Evolutionary conservation across 1,140 invertebrate genomes (phyloP), one percentile per base, ranked within the genome.

Genomic region (Drosophila pachea): DNA sequence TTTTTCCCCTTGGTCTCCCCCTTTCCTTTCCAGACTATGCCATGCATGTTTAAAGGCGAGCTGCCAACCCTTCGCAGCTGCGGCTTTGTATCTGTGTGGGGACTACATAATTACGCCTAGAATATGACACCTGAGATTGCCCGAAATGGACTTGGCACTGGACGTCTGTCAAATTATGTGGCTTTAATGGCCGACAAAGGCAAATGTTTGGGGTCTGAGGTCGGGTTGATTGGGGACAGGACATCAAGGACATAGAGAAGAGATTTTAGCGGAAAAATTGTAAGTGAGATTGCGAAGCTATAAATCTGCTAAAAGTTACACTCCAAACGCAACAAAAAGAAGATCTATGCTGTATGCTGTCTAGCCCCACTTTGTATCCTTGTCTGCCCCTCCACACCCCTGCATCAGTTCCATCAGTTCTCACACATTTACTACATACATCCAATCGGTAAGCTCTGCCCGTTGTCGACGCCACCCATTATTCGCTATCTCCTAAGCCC

Each of bases 71-170:
- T 22, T 22, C 50, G 47, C 47, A 35, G 56, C 55, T 16, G 7
- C 29, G 32, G 36, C 32, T 43, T 32, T 48, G 32, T 60, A 22
- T 62, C 48, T 38, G 43, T 33, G 31, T 50, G 47, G 40, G 40
- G 56, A 22, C 45, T 58, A 63, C 53, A 74, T 70, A 67, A 74
- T 76, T 76, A 69, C 55, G 45, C 16, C 56, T 58, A 66, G 61
- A 76, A 76, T 65, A 76, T 76, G 74, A 76, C 74, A 76, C 74
- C 74, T 76, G 74, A 76, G 71, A 76, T 73, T 74, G 48, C 32
- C 42, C 36, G 32, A 47, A 72, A 59, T 56, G 58, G 53, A 42
- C 63, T 47, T 6, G 7, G 14, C 61, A 63, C 50, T 42, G 52
- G 48, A 62, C 38, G 32, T 61, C 12, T 8, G 22, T 33, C 49